Evolutionary conservation across 2,113 vertebrate genomes (phyloP), one percentile per base, ranked within the genome.

Genomic region (Aspidoscelis tigris): DNA sequence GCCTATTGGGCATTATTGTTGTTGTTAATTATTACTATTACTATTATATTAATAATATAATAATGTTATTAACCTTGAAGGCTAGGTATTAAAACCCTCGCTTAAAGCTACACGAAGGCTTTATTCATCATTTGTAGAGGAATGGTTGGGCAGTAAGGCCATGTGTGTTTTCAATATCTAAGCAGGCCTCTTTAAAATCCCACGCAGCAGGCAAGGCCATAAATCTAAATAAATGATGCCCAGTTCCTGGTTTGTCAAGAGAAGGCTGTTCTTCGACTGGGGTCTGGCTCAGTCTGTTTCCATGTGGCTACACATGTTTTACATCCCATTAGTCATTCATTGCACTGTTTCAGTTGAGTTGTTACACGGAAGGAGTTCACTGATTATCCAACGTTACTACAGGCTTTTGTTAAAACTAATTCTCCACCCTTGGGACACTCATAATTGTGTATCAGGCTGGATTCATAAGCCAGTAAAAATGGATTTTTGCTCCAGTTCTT

Each of bases 291-390:
- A 43, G 78, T 78, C 76, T 89, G 88, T 92, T 91, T 87, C 84
- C 2, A 88, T 87, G 82, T 44, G 86, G 92, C 89, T 88, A 90
- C 86, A 91, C 83, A 88, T 86, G 92, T 92, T 90, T 85, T 78
- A 90, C 87, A 94, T 92, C 84, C 3, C 70, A 86, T 89, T 88
- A 92, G 83, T 79, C 83, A 85, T 76, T 86, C 80, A 82, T 53
- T 78, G 80, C 69, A 73, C 75, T 85, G 77, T 85, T 93, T 71
- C 76, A 84, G 86, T 84, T 88, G 89, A 93, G 84, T 89, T 81
- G 83, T 0, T 80, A 78, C 83, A 43, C 14, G 88, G 88, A 80
- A 91, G 86, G 81, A 10, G 2, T 80, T 83, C 66, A 22, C 86
- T 53, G 80, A 89, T 85, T 89, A 72, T 82, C 84, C 84, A 85